Base-by-base conservation (phyloP, 2,113 vertebrate species). In the Pygathrix nemaeus region DNA sequence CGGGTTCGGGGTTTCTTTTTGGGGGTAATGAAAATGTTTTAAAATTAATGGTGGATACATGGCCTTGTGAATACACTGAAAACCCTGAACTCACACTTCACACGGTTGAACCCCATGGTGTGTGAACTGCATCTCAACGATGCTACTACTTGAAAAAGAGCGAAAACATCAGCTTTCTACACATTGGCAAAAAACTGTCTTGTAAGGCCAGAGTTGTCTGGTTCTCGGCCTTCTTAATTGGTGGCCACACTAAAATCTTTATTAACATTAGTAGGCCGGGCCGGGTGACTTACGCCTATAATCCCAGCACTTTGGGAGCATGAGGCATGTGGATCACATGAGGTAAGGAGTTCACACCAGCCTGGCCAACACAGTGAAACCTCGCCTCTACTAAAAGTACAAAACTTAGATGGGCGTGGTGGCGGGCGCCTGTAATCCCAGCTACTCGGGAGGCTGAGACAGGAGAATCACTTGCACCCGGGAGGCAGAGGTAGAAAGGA, bases 51-150 rank as follows among this genome's bases (percentile, higher is more conserved):
- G 8, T 1, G 61, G 40, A 9, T 8, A 9, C 38, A 45, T 11
- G 23, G 14, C 40, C 50, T 61, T 10, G 35, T 12, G 17, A 75
- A 23, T 3, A 6, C 17, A 10, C 3, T 20, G 27, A 82, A 66
- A 45, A 17, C 0, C 40, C 32, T 2, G 11, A 9, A 12, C 17
- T 18, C 6, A 9, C 8, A 6, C 35, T 5, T 50, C 3, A 10
- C 9, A 55, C 4, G 66, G n/a, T n/a, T 5, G 45, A 8, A 7
- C 16, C 30, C 40, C 0, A 0, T 0, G 32, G 8, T 0, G 0
- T 0, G 3, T 45, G 72, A 38, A 16, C n/a, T 48, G 11, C 5
- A 5, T 14, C 80, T 78, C 87, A 16, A 14, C 3, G 25, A 70
- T 45, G 27, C 59, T n/a, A 23, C 21, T 35, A 64, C 11, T 32